A percentile compares a stretch with the other conserved stretches of the same genome.
Conservation (phyloP, 2,797 vertebrate genomes). For the Malacoraja senta region DNA sequence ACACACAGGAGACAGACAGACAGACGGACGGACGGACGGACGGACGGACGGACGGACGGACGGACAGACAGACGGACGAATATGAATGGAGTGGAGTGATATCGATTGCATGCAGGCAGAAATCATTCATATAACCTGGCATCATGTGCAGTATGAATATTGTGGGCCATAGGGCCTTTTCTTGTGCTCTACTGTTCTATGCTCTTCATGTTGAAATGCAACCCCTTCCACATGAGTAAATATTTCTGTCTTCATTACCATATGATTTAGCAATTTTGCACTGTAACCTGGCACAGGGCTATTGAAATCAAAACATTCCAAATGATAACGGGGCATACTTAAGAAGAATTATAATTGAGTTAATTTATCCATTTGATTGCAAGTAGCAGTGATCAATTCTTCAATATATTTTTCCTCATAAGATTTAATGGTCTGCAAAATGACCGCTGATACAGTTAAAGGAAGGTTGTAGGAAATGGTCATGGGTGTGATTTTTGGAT, state of each 20-base stretch:
- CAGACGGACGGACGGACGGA: no score
- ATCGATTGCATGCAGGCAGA: no score
- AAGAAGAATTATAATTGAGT: background rate
- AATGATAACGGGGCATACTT: background rate
- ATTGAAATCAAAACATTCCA: background rate
- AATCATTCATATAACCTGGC: no score
- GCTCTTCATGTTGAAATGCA: background rate
- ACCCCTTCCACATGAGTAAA: background rate
- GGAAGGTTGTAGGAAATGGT: no score
- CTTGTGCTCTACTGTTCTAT: no score
- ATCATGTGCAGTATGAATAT: no score
- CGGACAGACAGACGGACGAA: no score
- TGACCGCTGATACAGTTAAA: background rate
- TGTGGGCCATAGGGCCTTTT: no score
- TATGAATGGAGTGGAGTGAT: no score
- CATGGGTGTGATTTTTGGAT: no score
- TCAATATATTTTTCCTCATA: conserved; percentile 4
- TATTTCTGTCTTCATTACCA: background rate
- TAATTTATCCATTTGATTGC: background rate
- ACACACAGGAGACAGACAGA: no score
- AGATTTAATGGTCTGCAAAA: background rate
- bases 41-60: no score
- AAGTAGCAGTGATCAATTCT: background rate
- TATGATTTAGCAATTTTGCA: background rate
- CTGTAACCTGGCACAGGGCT: background rate